phyloP scores from a whole-genome alignment of 2,888 invertebrate species.

The Limnephilus auricula region DNA sequence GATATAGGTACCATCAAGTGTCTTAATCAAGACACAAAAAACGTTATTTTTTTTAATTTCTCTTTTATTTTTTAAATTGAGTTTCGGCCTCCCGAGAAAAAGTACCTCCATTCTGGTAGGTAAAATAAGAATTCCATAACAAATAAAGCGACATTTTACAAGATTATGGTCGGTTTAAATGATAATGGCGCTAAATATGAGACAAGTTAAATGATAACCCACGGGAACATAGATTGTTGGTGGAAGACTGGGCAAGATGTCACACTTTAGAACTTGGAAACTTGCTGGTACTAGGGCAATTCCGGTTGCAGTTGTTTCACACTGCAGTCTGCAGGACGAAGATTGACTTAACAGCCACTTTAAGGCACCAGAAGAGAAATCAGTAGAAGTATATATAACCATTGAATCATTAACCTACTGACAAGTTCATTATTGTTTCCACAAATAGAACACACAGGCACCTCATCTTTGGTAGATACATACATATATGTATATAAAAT shows the following conservation, averaged over 20 bases:
- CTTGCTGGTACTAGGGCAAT: neutral
- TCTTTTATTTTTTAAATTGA: neutral
- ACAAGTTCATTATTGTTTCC: too few species aligned
- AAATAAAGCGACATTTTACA: neutral
- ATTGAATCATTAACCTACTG: too few species aligned
- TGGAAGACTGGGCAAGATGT: neutral
- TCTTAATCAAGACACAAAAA: neutral
- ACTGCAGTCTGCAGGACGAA: too few species aligned
- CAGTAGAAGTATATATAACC: neutral
- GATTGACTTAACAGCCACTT: neutral
- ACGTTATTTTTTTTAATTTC: neutral
- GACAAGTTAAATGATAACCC: neutral
- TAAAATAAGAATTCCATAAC: neutral
- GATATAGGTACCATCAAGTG: neutral
- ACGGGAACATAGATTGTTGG: neutral
- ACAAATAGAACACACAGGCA: too few species aligned
- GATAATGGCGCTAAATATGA: too few species aligned
- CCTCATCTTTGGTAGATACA: too few species aligned
- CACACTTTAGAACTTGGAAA: neutral
- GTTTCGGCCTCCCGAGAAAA: neutral
- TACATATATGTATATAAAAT: too few species aligned
- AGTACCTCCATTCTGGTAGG: neutral
- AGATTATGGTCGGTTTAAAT: too few species aligned
- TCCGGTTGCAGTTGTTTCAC: neutral
- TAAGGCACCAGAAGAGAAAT: neutral